These are phyloP conservation scores for Phrynocephalus guinanensis DNA, from an alignment of 2,797 vertebrate genomes.

Conservation along the genomic window DNA sequence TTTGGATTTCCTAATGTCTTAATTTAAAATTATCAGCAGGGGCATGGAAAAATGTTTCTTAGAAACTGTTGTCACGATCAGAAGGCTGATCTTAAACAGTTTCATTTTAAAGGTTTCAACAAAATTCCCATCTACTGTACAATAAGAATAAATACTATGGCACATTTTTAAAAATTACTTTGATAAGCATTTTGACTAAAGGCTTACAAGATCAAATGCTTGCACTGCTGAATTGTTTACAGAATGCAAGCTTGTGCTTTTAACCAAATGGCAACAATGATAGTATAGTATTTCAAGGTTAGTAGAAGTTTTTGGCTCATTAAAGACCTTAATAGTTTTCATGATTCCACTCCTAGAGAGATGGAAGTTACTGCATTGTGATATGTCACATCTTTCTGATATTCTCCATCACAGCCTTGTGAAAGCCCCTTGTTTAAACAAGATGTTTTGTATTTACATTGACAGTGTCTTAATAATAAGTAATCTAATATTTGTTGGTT, in stretches of 20 bases:
- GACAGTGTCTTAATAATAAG: conserved; percentile 32
- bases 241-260: conserved; percentile 34
- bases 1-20: conserved; percentile 25
- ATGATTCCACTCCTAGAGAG: background rate
- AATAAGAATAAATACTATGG: background rate
- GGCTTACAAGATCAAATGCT: conserved; percentile 20
- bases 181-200: background rate
- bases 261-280: conserved; percentile 19
- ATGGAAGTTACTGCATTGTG: background rate
- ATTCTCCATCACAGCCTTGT: background rate
- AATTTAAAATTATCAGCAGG: conserved; percentile 8
- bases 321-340: background rate
- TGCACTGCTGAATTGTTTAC: conserved; percentile 42
- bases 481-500: conserved; percentile 24
- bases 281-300: conserved; percentile 25
- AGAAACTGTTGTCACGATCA: background rate
- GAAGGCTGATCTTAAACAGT: background rate
- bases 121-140: background rate
- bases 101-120: conserved; percentile 19
- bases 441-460: conserved; percentile 19
- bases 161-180: background rate
- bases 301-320: background rate
- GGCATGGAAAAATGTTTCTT: conserved; percentile 1
- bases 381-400: background rate
- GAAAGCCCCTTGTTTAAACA: background rate